Conservation (phyloP, 2,888 invertebrate genomes). For the Drosophila mimica region DNA sequence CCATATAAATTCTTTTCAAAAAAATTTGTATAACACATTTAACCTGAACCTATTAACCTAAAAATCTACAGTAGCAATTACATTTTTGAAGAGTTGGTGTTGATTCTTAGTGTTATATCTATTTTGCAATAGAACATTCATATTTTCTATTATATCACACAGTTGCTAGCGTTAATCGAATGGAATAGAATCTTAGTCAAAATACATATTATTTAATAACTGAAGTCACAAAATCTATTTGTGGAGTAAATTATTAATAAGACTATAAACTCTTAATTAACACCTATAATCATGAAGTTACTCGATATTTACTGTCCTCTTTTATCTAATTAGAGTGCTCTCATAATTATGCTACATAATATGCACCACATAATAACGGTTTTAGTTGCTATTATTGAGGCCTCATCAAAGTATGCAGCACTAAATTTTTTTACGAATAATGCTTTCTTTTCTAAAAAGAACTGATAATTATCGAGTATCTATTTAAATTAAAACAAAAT, state of each 20-base stretch:
- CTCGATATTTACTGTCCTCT: background rate
- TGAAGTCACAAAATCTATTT: background rate
- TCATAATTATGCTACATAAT: background rate
- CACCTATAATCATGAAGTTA: background rate
- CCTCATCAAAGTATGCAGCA: background rate
- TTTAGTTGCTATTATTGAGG: background rate
- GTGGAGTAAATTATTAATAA: background rate
- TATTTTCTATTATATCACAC: background rate
- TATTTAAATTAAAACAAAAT: no score
- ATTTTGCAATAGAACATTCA: background rate
- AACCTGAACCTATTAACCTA: background rate
- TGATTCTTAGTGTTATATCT: background rate
- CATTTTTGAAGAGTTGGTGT: background rate
- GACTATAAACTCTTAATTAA: background rate
- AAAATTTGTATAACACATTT: background rate
- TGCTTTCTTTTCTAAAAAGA: background rate
- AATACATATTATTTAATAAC: background rate
- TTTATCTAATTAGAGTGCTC: background rate
- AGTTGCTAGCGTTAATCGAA: background rate
- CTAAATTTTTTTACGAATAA: background rate
- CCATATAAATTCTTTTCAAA: background rate
- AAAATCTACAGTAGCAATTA: background rate
- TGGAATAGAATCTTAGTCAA: background rate
- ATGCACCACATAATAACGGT: background rate
- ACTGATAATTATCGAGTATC: background rate